Base-by-base conservation (phyloP, 2,113 vertebrate genomes). In the Peromyscus leucopus region DNA sequence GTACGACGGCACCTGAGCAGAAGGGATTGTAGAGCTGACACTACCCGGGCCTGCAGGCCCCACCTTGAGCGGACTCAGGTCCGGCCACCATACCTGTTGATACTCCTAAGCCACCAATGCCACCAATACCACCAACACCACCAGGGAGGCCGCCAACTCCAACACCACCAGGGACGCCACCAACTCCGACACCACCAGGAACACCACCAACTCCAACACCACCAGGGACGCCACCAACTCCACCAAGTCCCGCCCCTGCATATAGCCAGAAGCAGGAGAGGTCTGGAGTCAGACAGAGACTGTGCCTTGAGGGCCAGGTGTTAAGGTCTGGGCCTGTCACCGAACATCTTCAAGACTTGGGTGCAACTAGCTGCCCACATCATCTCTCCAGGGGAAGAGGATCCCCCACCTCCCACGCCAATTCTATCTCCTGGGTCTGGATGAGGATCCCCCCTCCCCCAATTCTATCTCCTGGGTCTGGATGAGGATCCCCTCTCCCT, bases 1-100 rank as follows among this genome's bases (percentile, higher is more conserved):
- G 98, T 21, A 98, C 98, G 46, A 92, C 98, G 0, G 92, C 99
- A 98, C 98, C 99, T 98, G 95, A 7, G 92, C 31, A 21, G 31
- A 76, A 69, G 13, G 16, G 59, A 31, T 67, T 0, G 2, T 9
- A 96, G 39, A 19, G 17, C 5, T 26, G 57, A 78, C 39, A 67
- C 67, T 2, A 0, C 88, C 46, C 31, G 16, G 0, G 0, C 13
- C 88, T 87, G 4, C 6, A 5, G 79, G 90, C 26, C 48, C 39
- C 42, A 6, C 83, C 57, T 0, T 0, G 19, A 91, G 19, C 9
- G 46, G 13, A 12, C 82, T 26, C 51, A 2, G 89, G 82, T 36
- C 19, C 19, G 6, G 48, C 15, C 71, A 24, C 75, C 83, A 17
- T 98, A 98, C 98, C 99, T 98, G 98, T 74, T 74, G 98, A 86